Percentiles rank a stretch among this genome's conserved stretches.
These are phyloP conservation scores for Plagodis pulveraria DNA, from an alignment of 2,888 invertebrate species.

Conservation along the genomic window DNA sequence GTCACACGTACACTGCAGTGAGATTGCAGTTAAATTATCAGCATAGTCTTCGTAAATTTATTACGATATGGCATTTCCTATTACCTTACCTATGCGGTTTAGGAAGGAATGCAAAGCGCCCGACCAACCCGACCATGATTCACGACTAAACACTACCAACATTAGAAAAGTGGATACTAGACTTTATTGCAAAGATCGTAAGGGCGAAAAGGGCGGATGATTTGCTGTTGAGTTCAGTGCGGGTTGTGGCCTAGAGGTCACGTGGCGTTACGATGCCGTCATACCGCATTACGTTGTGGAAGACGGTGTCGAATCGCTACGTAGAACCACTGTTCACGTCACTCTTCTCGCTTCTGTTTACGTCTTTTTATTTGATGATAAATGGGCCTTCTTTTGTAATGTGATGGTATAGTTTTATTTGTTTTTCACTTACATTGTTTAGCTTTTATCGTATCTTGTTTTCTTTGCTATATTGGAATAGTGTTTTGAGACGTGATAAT, in stretches of 20 bases:
- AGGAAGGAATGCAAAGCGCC: constrained; percentile 65
- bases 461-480: constrained; percentile 1
- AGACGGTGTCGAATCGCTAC: constrained; percentile 27
- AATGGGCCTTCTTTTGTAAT: constrained; percentile 17
- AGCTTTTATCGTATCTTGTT: constrained; percentile 7
- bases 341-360: constrained; percentile 31
- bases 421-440: constrained; percentile 15
- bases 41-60: constrained; percentile 63
- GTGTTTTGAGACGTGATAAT: too few species aligned
- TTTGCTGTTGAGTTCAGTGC: constrained; percentile 35
- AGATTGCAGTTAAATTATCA: constrained; percentile 52
- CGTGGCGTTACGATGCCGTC: constrained; percentile 67
- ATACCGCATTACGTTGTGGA: constrained; percentile 55
- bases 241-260: constrained; percentile 60
- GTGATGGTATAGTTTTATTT: constrained; percentile 8
- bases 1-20: constrained; percentile 45
- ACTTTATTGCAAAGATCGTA: constrained; percentile 24
- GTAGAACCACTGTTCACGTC: constrained; percentile 29
- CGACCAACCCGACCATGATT: constrained; percentile 60
- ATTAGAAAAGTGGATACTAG: constrained; percentile 29
- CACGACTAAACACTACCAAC: constrained; percentile 43
- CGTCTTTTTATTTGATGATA: constrained; percentile 24
- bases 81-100: constrained; percentile 75
- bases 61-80: constrained; percentile 74
- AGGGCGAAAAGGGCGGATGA: constrained; percentile 27